Evolutionary conservation across 2,888 invertebrate genomes (phyloP), one percentile per base, ranked within the genome.

Genomic region (Orchesella flavescens): DNA sequence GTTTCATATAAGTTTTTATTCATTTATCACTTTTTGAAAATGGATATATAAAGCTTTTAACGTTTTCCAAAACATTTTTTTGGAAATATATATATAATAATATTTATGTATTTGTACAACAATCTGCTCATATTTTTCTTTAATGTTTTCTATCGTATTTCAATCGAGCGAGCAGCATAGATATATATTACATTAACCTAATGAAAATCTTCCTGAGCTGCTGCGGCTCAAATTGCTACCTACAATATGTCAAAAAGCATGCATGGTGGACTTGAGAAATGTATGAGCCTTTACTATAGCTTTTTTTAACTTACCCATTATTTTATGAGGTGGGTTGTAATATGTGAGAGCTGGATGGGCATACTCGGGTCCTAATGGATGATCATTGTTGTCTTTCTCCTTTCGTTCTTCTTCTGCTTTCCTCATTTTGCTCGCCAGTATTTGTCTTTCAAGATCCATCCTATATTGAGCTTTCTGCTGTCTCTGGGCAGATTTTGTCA

Each of bases 301-400:
- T 59, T 12, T 59, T 49, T 49, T 49, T 49, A 49, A 49, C 49
- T 49, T 49, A 44, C 69, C 46, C 43, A 59, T 17, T 19, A 46
- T 59, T 63, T 43, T 72, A n/a, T 61, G 57, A 49, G 74, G 59
- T 59, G 81, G 44, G 23, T 73, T 76, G 46, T 69, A 77, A 59
- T 76, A 77, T 19, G 63, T 66, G 34, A 68, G 63, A 15, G 66
- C 61, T 61, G 84, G 79, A 59, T 57, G 63, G 43, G 79, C 74
- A 53, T 84, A 84, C 21, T 78, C 65, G 3, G 80, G 74, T 66
- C 86, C 87, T 43, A 87, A 71, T 49, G 87, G 87, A 86, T 87
- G 87, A 73, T 84, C 74, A 44, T 74, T 69, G n/a, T 23, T 46
- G 55, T 85, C 85, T 66, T 65, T 76, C 17, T 82, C 80, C 17